These are phyloP conservation scores for Pangasius djambal DNA, from an alignment of 2,797 vertebrate species.

Conservation along the genomic window DNA sequence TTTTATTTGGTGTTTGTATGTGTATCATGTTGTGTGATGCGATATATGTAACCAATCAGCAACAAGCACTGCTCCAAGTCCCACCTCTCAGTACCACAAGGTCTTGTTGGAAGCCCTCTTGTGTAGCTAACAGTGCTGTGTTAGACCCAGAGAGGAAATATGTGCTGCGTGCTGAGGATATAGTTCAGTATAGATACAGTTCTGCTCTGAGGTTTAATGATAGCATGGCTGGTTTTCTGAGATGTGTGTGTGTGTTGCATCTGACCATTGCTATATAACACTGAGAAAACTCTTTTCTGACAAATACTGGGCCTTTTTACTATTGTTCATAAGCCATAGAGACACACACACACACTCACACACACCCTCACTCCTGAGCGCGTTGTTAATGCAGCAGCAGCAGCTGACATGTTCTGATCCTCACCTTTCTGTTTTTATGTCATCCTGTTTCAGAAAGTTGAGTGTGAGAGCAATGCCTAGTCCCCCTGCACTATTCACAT, in stretches of 20 bases:
- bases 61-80: not conserved
- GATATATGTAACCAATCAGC: constrained; percentile 3
- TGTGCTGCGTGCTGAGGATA: not conserved
- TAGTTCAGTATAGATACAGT: not conserved
- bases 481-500: not conserved
- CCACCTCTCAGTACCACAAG: not conserved
- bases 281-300: constrained; percentile 67
- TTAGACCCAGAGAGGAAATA: not conserved
- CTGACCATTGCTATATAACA: constrained; percentile 61
- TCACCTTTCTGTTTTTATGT: constrained; percentile 14
- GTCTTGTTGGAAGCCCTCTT: not conserved
- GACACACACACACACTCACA: not conserved
- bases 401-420: constrained; percentile 25
- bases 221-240: not conserved
- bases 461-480: not conserved
- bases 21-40: not conserved
- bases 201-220: not conserved
- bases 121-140: not conserved
- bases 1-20: not conserved
- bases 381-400: constrained; percentile 23
- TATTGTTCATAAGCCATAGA: constrained; percentile 56
- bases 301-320: constrained; percentile 27
- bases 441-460: not conserved
- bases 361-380: constrained; percentile 47
- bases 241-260: not conserved